Evolutionary conservation across 2,888 invertebrate species (phyloP).

Genomic region (Timandra comae): DNA sequence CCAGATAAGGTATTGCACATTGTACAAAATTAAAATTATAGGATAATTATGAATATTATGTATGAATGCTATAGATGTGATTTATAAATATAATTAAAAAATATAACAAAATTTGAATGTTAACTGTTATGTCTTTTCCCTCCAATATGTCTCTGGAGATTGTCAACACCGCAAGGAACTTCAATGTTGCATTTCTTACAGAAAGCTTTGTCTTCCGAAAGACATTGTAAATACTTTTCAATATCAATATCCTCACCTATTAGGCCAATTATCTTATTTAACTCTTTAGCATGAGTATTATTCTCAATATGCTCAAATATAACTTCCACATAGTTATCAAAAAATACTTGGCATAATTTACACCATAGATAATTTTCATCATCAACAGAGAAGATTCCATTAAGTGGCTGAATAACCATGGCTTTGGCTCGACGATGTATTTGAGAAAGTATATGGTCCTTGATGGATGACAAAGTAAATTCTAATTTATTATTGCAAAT

Average conservation of each 20-base stretch:
- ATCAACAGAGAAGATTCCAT: conserved; percentile 46
- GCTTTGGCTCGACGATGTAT: conserved; percentile 33
- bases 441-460: conserved; percentile 25
- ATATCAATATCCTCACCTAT: conserved; percentile 40
- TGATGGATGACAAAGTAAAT: conserved; percentile 22
- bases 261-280: conserved; percentile 30
- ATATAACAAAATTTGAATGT: background rate
- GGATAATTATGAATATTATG: no score
- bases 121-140: conserved; percentile 27
- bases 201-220: conserved; percentile 36
- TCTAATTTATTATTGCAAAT: conserved; percentile 29
- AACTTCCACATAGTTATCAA: conserved; percentile 40
- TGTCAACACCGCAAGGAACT: conserved; percentile 40
- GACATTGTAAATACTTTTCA: conserved; percentile 38
- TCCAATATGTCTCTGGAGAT: conserved; percentile 37
- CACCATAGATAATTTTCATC: conserved; percentile 41
- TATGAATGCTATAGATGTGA: no score
- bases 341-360: conserved; percentile 42
- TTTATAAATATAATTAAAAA: background rate
- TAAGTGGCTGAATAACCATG: conserved; percentile 41
- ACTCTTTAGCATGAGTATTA: conserved; percentile 25
- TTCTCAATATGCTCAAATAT: conserved; percentile 43
- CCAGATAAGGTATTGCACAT: no score
- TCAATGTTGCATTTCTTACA: conserved; percentile 36
- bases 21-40: no score